Conservation (phyloP, 1,140 invertebrate species). For the Diorhabda elongata region DNA sequence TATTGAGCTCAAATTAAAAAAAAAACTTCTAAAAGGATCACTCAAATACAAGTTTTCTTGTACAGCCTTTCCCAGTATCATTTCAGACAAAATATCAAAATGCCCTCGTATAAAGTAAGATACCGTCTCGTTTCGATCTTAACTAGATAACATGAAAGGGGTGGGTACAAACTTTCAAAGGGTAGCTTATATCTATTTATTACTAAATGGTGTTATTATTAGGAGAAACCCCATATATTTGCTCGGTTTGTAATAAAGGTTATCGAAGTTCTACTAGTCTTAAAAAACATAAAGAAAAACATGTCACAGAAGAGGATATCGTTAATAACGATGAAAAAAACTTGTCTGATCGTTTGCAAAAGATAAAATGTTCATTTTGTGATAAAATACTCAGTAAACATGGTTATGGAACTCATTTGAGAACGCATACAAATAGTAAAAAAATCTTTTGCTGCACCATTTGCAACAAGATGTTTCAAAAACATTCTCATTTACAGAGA, state of each 20-base stretch:
- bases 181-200: neutral
- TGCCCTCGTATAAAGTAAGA: neutral
- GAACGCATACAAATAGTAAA: constrained; percentile 8
- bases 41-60: neutral
- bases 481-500: constrained; percentile 14
- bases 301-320: constrained; percentile 2
- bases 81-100: neutral
- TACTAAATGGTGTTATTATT: neutral
- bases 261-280: constrained; percentile 16
- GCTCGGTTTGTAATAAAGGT: constrained; percentile 15
- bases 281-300: constrained; percentile 14
- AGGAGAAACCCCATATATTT: constrained; percentile 14
- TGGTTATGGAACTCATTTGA: constrained; percentile 18
- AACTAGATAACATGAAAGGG: neutral
- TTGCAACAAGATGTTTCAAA: constrained; percentile 15
- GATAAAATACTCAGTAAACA: constrained; percentile 14
- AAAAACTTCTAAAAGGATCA: neutral
- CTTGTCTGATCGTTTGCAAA: neutral
- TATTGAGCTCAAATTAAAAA: neutral
- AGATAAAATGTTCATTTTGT: constrained; percentile 14
- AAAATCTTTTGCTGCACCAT: constrained; percentile 7
- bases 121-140: neutral
- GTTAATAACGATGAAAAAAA: neutral
- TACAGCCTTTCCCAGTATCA: neutral
- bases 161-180: neutral